Percentiles rank a stretch among this genome's conserved stretches.
phyloP scores from a whole-genome alignment of 2,797 vertebrate species.

The Leucoraja ocellata region DNA sequence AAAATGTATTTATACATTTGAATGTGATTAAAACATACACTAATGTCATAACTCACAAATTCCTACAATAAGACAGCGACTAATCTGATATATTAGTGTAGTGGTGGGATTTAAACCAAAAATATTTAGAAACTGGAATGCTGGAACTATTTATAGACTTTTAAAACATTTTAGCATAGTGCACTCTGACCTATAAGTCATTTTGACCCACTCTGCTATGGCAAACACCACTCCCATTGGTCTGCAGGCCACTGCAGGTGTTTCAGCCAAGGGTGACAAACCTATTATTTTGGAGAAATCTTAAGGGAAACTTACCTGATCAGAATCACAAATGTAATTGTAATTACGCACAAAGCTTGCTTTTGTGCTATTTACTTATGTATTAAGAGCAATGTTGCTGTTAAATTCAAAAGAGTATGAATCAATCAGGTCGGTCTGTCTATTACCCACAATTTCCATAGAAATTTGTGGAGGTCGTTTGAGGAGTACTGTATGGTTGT shows the following conservation, averaged over 20 bases:
- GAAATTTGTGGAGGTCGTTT: not conserved
- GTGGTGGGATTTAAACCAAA: not conserved
- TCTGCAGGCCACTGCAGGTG: not conserved
- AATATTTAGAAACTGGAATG: not conserved
- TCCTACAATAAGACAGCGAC: not conserved
- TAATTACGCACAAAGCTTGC: no score
- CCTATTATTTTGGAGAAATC: not conserved
- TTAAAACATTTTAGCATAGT: not conserved
- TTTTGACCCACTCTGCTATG: not conserved
- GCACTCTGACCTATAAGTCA: constrained; percentile 1
- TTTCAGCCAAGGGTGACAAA: not conserved
- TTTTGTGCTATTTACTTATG: no score
- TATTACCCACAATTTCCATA: not conserved
- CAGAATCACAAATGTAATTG: not conserved
- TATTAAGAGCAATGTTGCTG: not conserved
- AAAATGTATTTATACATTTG: not conserved
- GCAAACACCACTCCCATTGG: not conserved
- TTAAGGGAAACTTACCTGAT: not conserved
- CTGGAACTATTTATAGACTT: not conserved
- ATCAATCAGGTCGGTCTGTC: not conserved
- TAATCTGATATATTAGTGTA: not conserved
- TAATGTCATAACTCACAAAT: not conserved
- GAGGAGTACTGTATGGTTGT: not conserved
- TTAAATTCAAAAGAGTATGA: not conserved
- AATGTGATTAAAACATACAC: no score